phyloP scores from a whole-genome alignment of 2,797 vertebrate species.

The Manis crassicaudata region DNA sequence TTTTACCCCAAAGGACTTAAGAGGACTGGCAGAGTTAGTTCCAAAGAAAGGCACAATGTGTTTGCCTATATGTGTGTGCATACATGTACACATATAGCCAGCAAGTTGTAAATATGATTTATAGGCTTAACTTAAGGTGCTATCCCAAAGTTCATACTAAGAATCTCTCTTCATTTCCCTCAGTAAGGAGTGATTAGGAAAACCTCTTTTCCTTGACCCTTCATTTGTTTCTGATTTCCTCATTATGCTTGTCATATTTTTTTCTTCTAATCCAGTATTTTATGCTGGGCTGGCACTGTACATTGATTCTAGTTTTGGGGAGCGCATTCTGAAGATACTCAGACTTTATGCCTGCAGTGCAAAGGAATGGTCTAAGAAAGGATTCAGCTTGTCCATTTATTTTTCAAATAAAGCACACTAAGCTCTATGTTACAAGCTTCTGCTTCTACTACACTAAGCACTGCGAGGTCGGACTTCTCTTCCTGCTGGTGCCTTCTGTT shows the following conservation, averaged over 20 bases:
- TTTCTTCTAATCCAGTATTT: not conserved
- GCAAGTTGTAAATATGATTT: not conserved
- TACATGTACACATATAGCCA: not conserved
- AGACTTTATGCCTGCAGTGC: not conserved
- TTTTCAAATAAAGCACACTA: conserved; percentile 5
- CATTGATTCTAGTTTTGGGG: not conserved
- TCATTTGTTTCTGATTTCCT: not conserved
- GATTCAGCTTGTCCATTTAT: not conserved
- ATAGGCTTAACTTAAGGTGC: not conserved
- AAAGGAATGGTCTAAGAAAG: conserved; percentile 2
- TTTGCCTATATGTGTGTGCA: not conserved
- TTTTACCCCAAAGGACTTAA: not conserved
- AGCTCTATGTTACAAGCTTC: not conserved
- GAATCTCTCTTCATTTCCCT: not conserved
- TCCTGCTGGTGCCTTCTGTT: not conserved
- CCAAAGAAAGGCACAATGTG: conserved; percentile 3
- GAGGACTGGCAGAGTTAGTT: not conserved
- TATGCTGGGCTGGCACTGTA: not conserved
- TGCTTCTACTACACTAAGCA: not conserved
- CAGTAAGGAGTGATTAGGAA: not conserved
- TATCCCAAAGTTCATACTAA: not conserved
- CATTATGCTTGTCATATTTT: conserved; percentile 3
- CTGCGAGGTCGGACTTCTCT: not conserved
- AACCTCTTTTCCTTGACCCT: not conserved
- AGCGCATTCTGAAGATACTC: not conserved